phyloP scores from a whole-genome alignment of 2,888 invertebrate species.

The Lingula anatina region DNA sequence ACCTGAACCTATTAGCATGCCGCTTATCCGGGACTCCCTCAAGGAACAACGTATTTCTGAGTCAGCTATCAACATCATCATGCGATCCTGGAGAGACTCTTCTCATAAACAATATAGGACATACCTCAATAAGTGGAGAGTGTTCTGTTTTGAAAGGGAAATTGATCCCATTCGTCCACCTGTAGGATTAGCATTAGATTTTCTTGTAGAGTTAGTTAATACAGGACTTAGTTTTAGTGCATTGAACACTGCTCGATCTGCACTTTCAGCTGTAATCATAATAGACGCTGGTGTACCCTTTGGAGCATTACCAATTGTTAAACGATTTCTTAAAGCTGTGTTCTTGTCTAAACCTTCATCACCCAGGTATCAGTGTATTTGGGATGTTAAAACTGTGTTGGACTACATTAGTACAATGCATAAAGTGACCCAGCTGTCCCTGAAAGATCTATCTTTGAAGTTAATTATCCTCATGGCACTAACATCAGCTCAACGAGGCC shows the following conservation, averaged over 20 bases:
- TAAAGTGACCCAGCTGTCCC: background rate
- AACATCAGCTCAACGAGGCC: background rate
- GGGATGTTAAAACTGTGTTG: background rate
- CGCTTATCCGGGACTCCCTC: conserved; percentile 1
- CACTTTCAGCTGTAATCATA: conserved; percentile 1
- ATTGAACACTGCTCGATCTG: conserved; percentile 7
- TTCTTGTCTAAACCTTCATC: background rate
- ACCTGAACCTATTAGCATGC: conserved; percentile 6
- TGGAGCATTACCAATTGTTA: too few relatives aligned
- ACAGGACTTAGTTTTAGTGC: conserved; percentile 5
- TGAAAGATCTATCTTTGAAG: background rate
- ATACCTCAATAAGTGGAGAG: conserved; percentile 8
- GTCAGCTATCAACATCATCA: conserved; percentile 4
- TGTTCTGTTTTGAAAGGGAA: conserved; percentile 5
- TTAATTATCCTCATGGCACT: background rate
- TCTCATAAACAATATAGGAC: conserved; percentile 6
- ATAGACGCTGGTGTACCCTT: too few relatives aligned
- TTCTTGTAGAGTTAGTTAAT: conserved; percentile 2
- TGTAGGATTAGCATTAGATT: conserved; percentile 1
- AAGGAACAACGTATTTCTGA: conserved; percentile 1
- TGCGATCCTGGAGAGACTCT: conserved; percentile 6
- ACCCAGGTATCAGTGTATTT: background rate
- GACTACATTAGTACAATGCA: background rate
- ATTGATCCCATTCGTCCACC: conserved; percentile 5
- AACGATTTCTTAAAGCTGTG: too few relatives aligned